Conservation (phyloP, 2,113 vertebrate genomes). For the Microcebus ravelobensis region DNA sequence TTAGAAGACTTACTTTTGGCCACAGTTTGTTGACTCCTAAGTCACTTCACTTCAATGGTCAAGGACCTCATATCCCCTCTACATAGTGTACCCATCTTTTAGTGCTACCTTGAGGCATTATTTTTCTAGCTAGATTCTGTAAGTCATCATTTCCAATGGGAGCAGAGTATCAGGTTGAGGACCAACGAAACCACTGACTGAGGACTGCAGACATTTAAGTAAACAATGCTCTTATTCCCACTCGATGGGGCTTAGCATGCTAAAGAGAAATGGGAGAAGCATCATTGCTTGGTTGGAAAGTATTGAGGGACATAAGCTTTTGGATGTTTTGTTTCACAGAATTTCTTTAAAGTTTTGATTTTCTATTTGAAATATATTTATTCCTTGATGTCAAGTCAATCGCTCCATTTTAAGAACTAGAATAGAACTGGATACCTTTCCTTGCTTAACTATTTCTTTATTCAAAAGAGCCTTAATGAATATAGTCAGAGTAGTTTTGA, state of each 20-base stretch:
- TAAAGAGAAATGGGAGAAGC: not conserved
- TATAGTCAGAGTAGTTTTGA: conserved; percentile 17
- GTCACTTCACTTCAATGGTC: conserved; percentile 61
- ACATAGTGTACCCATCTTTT: not conserved
- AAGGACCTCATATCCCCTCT: not conserved
- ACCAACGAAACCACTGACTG: not conserved
- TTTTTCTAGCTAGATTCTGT: conserved; percentile 55
- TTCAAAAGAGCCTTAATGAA: not conserved
- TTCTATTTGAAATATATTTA: conserved; percentile 33
- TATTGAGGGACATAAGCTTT: not conserved
- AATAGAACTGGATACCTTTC: conserved; percentile 24
- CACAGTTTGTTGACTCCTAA: conserved; percentile 11
- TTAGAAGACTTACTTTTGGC: conserved; percentile 6
- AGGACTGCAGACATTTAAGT: not conserved
- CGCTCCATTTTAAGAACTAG: conserved; percentile 48
- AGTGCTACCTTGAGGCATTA: not conserved
- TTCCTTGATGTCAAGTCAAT: not conserved
- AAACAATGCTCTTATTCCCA: not conserved
- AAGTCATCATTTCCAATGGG: conserved; percentile 46
- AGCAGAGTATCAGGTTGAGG: conserved; percentile 66
- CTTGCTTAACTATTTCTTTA: not conserved
- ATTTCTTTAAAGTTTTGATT: not conserved
- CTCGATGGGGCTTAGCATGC: not conserved
- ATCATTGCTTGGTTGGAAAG: not conserved
- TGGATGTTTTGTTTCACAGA: not conserved